Evolutionary conservation across 1,140 invertebrate genomes (phyloP).

Genomic region (Drosophila sechellia): DNA sequence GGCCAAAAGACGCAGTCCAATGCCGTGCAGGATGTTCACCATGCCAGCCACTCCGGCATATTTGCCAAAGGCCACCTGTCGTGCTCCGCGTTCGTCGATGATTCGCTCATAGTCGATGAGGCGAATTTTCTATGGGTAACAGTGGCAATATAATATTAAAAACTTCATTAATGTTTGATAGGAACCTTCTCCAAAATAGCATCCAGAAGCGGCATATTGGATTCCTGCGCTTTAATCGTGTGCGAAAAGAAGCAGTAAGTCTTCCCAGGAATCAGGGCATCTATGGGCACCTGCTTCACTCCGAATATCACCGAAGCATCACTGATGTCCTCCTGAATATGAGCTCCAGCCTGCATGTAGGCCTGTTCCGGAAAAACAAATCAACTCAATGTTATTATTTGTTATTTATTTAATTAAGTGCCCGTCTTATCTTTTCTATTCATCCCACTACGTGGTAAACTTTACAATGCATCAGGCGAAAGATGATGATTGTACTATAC

Average conservation of each 20-base stretch:
- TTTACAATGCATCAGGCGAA: background rate
- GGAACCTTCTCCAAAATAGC: conserved; percentile 95
- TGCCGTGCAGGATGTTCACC: conserved; percentile 98
- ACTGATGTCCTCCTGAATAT: conserved; percentile 97
- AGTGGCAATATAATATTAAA: background rate
- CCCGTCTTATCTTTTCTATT: conserved; percentile 1
- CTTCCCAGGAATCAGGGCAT: conserved; percentile 96
- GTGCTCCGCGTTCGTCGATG: conserved; percentile 93
- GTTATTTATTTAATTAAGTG: background rate
- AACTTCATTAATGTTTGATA: background rate
- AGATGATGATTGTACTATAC: too few relatives aligned
- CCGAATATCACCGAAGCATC: conserved; percentile 98
- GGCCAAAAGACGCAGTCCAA: conserved; percentile 96
- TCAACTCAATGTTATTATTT: background rate
- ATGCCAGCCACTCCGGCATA: conserved; percentile 99
- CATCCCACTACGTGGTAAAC: background rate
- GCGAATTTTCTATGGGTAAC: conserved; percentile 91
- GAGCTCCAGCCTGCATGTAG: conserved; percentile 94
- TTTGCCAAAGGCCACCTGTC: conserved; percentile 99
- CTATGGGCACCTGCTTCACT: conserved; percentile 98
- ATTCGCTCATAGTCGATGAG: conserved; percentile 99
- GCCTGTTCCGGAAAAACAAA: conserved; percentile 85
- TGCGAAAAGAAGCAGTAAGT: conserved; percentile 99
- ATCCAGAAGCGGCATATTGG: conserved; percentile 98
- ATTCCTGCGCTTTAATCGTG: conserved; percentile 99